Base-by-base conservation (phyloP, 2,797 vertebrate genomes). In the Natrix natrix region DNA sequence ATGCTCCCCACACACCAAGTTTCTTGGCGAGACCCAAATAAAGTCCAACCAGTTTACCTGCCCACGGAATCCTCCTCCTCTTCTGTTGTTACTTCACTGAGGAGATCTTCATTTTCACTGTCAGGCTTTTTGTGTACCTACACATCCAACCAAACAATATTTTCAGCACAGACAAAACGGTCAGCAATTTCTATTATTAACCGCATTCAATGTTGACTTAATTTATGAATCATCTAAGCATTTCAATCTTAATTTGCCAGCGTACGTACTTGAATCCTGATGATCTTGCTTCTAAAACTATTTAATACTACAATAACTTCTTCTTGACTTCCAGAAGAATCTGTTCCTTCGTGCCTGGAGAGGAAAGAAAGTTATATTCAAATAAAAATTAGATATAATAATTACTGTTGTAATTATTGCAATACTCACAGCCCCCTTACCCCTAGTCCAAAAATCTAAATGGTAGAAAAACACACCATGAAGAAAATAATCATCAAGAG, bases 221-320 rank as follows among this genome's bases (percentile, higher is more conserved):
- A 22, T 60, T 52, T 32, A 95, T 22, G 59, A 17, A 66, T 90
- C 52, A 87, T 56, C 66, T 16, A 92, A 87, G 92, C 37, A 60
- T 52, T 48, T 83, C 37, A 48, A 11, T 48, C 78, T 48, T 24
- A 24, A 24, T 24, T 48, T 43, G 55, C 93, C 32, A 90, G 57
- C 61, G 66, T 93, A 98, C 98, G 94, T 94, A 99, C 99, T 96
- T 98, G 97, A 95, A 99, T 97, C 99, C 99, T 98, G 97, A 99
- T 98, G 95, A 98, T 99, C 97, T 99, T 99, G 97, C 98, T 99
- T 97, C 98, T 98, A 97, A 99, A 99, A 96, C 98, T 99, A 96
- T 98, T 98, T 92, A 99, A 96, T 37, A 99, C 97, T 43, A 99
- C 98, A 13, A 97, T 94, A 91, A 99, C 97, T 32, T 99, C 98